Base-by-base conservation (phyloP, 2,113 vertebrate species). In the Mormyrus lacerda region DNA sequence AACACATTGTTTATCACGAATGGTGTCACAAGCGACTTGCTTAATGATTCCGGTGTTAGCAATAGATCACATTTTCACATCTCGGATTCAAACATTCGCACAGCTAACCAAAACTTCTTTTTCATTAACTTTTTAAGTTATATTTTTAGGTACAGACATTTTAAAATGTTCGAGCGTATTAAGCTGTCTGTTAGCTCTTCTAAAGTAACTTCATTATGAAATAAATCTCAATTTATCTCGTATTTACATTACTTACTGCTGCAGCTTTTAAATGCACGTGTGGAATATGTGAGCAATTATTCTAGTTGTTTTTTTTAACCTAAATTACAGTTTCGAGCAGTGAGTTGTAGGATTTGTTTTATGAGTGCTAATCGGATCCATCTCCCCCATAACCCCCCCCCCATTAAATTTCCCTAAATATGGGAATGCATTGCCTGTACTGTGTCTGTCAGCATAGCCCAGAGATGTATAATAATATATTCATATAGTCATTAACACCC, bases 1-100 rank as follows among this genome's bases (percentile, higher is more conserved):
- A 90, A 85, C 79, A 51, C 87, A 85, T 88, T 88, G 88, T 90
- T 89, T 90, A 86, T 90, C 87, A 90, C 55, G 31, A 45, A 24
- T 44, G 27, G 53, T 24, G 24, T 31, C 61, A 44, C 73, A 85
- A 76, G 44, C 53, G n/a, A 84, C 10, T 85, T 76, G 5, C 48
- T 89, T 73, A 15, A n/a, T 53, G 50, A 31, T 6, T 82, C 42
- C 39, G n/a, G n/a, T n/a, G 39, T 24, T 84, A 47, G 39, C n/a
- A 69, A 69, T 69, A 4, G 61, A 27, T 65, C n/a, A 24, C 55
- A 65, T 3, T n/a, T n/a, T 27, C 61, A 65, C 61, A 65, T n/a
- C 61, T 4, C 61, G 31, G 9, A 31, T 69, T n/a, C n/a, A 31
- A 31, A 27, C n/a, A 69, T 31, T 69, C 10, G 10, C 61, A 69